Conservation (phyloP, 2,888 invertebrate species). For the Spatulosminthurus flaviceps region DNA sequence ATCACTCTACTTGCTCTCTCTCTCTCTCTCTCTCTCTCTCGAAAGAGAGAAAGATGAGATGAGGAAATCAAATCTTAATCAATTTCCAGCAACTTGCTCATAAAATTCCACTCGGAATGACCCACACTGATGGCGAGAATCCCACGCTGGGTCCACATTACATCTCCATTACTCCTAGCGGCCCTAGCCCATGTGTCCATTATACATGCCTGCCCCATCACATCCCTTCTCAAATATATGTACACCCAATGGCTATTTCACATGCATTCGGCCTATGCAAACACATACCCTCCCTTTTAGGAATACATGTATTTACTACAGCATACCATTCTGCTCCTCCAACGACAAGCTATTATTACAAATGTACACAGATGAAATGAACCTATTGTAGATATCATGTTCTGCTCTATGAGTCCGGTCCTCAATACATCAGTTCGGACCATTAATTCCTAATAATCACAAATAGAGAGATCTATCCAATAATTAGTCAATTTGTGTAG, state of each 20-base stretch:
- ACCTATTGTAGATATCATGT: no score
- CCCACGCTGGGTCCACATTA: constrained; percentile 60
- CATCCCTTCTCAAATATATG: not conserved
- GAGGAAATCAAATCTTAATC: constrained; percentile 64
- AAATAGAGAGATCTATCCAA: no score
- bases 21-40: not conserved
- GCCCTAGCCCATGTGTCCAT: not conserved
- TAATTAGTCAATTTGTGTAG: no score
- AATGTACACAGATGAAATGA: no score
- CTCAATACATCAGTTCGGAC: no score
- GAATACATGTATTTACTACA: not conserved
- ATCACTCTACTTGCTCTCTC: not conserved
- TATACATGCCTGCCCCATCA: not conserved
- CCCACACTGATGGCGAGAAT: constrained; percentile 62
- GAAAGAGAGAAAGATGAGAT: constrained; percentile 15
- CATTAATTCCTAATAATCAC: no score
- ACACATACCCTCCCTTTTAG: constrained; percentile 6
- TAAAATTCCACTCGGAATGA: constrained; percentile 62
- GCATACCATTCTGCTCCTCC: not conserved
- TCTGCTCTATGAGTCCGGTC: no score
- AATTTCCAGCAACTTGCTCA: constrained; percentile 62
- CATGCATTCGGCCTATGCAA: no score
- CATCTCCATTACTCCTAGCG: constrained; percentile 56
- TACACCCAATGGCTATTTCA: no score
- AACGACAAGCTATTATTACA: no score